These are phyloP conservation scores for Armadillidium nasatum DNA, from an alignment of 1,140 invertebrate genomes.

Conservation along the genomic window DNA sequence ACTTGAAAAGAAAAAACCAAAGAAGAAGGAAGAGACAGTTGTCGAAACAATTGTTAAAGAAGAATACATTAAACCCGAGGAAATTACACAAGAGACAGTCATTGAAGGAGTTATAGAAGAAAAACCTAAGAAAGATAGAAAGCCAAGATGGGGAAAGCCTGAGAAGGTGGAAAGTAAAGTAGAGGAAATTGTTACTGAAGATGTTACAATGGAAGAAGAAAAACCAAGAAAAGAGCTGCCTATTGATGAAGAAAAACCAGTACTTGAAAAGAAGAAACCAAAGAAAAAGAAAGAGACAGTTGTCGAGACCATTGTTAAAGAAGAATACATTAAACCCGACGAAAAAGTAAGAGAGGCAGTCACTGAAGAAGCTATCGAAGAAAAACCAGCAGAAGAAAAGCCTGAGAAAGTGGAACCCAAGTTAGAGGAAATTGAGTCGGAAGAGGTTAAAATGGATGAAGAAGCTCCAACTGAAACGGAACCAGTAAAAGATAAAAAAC, in stretches of 20 bases:
- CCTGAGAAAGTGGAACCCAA: constrained; percentile 19
- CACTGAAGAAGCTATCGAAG: constrained; percentile 22
- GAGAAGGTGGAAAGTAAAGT: constrained; percentile 16
- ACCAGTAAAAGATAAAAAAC: constrained; percentile 32
- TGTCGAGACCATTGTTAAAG: constrained; percentile 11
- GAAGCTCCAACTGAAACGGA: constrained; percentile 28
- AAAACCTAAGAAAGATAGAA: constrained; percentile 10
- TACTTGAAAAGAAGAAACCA: constrained; percentile 30
- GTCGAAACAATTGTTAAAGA: not conserved
- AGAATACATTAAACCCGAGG: constrained; percentile 20
- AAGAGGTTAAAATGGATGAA: constrained; percentile 19
- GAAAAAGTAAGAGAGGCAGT: constrained; percentile 20
- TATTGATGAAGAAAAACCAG: constrained; percentile 26
- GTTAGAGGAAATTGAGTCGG: not conserved
- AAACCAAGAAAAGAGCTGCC: constrained; percentile 27
- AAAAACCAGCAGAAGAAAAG: constrained; percentile 10
- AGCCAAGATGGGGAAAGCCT: constrained; percentile 14
- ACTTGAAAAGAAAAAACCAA: not conserved
- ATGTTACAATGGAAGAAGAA: constrained; percentile 32
- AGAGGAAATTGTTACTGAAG: constrained; percentile 27
- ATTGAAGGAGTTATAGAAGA: constrained; percentile 10
- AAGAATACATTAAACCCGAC: constrained; percentile 30
- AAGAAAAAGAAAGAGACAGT: constrained; percentile 24
- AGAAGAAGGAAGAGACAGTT: constrained; percentile 8
- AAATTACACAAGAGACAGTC: constrained; percentile 1